Percentiles rank a stretch among this genome's conserved stretches.
Conservation (phyloP, 2,113 vertebrate genomes). For the Gavialis gangeticus region DNA sequence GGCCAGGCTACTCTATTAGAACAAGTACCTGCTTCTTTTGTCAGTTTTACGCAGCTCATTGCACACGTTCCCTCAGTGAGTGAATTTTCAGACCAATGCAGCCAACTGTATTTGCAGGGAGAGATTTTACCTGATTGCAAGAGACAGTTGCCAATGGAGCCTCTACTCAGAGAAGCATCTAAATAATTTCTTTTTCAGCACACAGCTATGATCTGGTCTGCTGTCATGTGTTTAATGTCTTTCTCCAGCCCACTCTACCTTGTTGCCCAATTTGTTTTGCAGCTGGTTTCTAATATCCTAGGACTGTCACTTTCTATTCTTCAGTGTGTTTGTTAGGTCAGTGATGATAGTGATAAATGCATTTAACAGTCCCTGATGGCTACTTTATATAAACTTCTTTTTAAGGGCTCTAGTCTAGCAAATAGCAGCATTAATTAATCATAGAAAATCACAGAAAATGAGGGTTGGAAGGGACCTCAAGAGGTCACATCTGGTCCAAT, state of each 20-base stretch:
- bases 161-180: neutral
- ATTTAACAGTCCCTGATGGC: too few species aligned
- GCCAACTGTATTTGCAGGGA: neutral
- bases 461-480: too few species aligned
- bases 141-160: neutral
- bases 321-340: neutral
- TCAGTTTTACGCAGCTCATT: neutral
- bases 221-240: neutral
- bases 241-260: neutral
- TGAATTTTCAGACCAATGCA: neutral
- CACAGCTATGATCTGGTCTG: neutral
- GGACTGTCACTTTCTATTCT: neutral
- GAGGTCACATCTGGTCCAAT: too few species aligned
- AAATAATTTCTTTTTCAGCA: neutral
- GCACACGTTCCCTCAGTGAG: neutral
- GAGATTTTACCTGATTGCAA: neutral
- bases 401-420: neutral
- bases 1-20: neutral
- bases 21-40: neutral
- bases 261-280: fast-evolving
- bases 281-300: neutral
- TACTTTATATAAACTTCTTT: neutral
- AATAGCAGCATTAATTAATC: neutral
- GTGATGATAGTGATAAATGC: neutral
- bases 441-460: too few species aligned